Evolutionary conservation across 2,797 vertebrate genomes (phyloP), one percentile per base, ranked within the genome.

Genomic region (Cynodonichthys magdalenae): DNA sequence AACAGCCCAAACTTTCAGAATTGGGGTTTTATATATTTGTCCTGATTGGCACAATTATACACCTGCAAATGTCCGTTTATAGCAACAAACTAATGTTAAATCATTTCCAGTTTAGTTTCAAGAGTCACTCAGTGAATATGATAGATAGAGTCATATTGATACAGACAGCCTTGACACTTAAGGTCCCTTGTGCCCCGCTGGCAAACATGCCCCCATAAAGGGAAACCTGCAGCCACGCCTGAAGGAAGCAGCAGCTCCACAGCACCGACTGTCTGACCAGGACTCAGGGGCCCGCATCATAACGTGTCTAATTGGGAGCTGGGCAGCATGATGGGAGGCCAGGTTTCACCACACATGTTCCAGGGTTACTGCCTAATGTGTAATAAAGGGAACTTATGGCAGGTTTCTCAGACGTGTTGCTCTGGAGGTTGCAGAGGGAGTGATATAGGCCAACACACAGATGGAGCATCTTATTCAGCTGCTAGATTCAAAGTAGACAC

Each of bases 371-470:
- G 65, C 73, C 84, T 72, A 70, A 74, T 83, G 75, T 82, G 81
- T 79, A 75, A 85, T 84, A 84, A 88, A 86, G 75, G 77, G 80
- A 77, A 89, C 89, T 83, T 84, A 86, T 79, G 75, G 75, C 57
- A 56, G 18, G 17, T 71, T 70, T 62, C 75, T 79, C 52, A 65
- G 80, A 81, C 50, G 55, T 66, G 65, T 60, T 85, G 69, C 65
- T 54, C 49, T 46, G 77, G 77, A 83, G 75, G 69, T 79, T 79
- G 65, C 79, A 76, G 46, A 71, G 53, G 51, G 54, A 68, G 62
- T 81, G 70, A 88, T 87, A 68, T 85, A 85, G 54, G 66, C 75
- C 59, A 49, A 72, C 10, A 48, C 71, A 69, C 87, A 87, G 79
- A 78, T 86, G 83, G 72, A 81, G 44, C 28, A 47, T 59, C 66